phyloP scores from a whole-genome alignment of 2,113 vertebrate genomes.

The Pollachius pollachius region DNA sequence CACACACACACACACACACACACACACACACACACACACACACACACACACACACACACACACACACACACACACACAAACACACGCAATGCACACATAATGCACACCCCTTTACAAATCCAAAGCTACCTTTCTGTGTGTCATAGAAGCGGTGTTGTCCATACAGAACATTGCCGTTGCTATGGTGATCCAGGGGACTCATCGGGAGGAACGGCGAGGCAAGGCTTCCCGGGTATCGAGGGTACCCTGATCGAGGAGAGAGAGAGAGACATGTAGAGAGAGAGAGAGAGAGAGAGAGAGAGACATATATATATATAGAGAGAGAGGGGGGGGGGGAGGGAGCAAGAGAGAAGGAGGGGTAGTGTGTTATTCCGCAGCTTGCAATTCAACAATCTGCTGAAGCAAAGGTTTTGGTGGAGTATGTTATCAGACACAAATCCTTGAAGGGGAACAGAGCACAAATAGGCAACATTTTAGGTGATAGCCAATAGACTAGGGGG shows the following conservation, averaged over 20 bases:
- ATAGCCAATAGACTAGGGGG: too few species aligned
- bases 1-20: constrained; percentile 3
- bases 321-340: not conserved
- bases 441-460: too few species aligned
- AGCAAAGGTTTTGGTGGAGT: not conserved
- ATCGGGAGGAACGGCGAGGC: constrained; percentile 96
- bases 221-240: constrained; percentile 93
- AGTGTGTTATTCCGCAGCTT: not conserved
- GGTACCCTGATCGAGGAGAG: constrained; percentile 79
- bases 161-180: constrained; percentile 90
- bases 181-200: constrained; percentile 96
- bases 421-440: not conserved
- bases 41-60: not conserved
- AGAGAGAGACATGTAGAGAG: constrained; percentile 43
- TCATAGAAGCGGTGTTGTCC: constrained; percentile 97
- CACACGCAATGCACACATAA: constrained; percentile 1
- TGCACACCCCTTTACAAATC: constrained; percentile 51
- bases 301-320: constrained; percentile 19
- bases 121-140: constrained; percentile 87
- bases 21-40: not conserved
- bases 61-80: not conserved
- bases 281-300: constrained; percentile 19
- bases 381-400: not conserved
- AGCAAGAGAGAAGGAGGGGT: not conserved
- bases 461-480: too few species aligned